Base-by-base conservation (phyloP, 2,113 vertebrate genomes). In the Pachypanchax playfairii region DNA sequence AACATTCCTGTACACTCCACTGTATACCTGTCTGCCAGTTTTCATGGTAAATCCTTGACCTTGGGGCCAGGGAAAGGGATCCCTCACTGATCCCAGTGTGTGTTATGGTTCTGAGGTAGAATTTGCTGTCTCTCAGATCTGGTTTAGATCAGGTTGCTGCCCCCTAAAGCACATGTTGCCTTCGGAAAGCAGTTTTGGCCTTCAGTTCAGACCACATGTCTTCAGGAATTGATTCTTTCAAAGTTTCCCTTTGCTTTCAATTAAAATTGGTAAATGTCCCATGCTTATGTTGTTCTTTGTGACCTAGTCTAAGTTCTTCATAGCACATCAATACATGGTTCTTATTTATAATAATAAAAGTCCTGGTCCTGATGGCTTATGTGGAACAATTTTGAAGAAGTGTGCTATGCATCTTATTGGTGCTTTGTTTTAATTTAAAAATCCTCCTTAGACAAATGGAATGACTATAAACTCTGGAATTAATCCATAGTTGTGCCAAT, bases 71-170 rank as follows among this genome's bases (percentile, higher is more conserved):
- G 41, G 50, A 42, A 56, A 54, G 53, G 59, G 44, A 38, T 71
- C 54, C 59, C 64, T 73, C 42, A 12, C 69, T 84, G 80, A 80
- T 79, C 73, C 52, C 44, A 5, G 35, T 44, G 56, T 70, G 65
- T 88, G 81, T 88, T 85, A 50, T 84, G 81, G 47, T 83, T 86
- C 39, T 59, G 48, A 52, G 47, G 64, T 65, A 53, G 75, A 84
- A 75, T 82, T 69, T 77, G 73, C 83, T 83, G 82, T 9, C 70
- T 86, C 73, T 74, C 54, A 73, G 71, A 65, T 86, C 65, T 86
- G 75, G 48, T 74, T 41, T 13, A 39, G 75, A 80, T 88, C 80
- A 84, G 65, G 80, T 90, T 87, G 35, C 78, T 63, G 4, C 39
- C 57, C 2, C 59, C 20, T 24, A 42, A 65, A 41, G 55, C 33